Evolutionary conservation across 2,888 invertebrate species (phyloP).

Genomic region (Petrolisthes cinctipes): DNA sequence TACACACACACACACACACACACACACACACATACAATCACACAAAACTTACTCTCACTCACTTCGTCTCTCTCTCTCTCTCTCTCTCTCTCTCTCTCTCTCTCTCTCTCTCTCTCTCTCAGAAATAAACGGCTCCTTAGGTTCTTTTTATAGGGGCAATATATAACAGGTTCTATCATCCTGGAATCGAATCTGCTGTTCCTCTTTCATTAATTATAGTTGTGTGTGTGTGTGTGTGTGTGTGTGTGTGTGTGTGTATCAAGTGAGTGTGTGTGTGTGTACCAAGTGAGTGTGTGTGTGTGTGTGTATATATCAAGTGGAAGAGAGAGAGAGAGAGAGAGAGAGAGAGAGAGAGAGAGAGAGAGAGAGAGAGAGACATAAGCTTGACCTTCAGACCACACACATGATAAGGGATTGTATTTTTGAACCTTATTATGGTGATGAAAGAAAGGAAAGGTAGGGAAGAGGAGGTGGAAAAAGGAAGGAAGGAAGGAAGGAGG

Average conservation of each 20-base stretch:
- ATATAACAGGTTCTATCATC: too few relatives aligned
- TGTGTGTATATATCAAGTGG: constrained; percentile 11
- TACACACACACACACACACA: not conserved
- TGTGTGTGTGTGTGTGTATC: too few relatives aligned
- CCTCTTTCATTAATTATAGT: too few relatives aligned
- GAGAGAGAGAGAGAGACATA: too few relatives aligned
- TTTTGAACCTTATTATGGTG: not conserved
- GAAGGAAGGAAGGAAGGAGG: not conserved
- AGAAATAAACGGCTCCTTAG: too few relatives aligned
- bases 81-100: too few relatives aligned
- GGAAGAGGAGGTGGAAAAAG: not conserved
- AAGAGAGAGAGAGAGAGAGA: too few relatives aligned
- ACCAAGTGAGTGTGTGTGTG: not conserved
- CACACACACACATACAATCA: not conserved
- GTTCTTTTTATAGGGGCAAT: too few relatives aligned
- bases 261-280: not conserved
- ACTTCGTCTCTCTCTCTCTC: not conserved
- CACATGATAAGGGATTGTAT: not conserved
- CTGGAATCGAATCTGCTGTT: too few relatives aligned
- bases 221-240: too few relatives aligned
- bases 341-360: too few relatives aligned
- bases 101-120: not conserved
- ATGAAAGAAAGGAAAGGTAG: not conserved
- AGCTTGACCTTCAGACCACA: too few relatives aligned
- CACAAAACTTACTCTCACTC: not conserved